Evolutionary conservation across 2,888 invertebrate genomes (phyloP).

Genomic region (Eupithecia insigniata): DNA sequence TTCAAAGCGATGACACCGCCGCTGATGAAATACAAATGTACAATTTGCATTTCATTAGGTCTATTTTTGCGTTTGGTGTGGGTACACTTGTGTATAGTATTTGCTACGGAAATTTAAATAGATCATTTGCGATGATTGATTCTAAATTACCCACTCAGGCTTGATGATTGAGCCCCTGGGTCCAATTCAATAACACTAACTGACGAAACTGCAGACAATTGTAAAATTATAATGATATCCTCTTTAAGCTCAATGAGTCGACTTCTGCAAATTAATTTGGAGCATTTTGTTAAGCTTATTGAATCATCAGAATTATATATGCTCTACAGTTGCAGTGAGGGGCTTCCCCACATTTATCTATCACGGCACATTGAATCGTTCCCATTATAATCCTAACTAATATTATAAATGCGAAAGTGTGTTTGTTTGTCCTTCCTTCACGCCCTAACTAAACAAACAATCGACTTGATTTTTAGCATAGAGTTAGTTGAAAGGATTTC

Average conservation of each 20-base stretch:
- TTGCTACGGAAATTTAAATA: not conserved
- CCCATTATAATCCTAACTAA: too few species aligned
- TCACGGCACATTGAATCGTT: too few species aligned
- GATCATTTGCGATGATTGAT: not conserved
- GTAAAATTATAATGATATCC: not conserved
- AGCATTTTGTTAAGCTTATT: not conserved
- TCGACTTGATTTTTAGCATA: too few species aligned
- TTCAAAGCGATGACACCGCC: too few species aligned
- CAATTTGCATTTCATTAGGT: not conserved
- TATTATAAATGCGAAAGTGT: too few species aligned
- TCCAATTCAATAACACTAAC: constrained; percentile 6
- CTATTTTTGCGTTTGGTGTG: not conserved
- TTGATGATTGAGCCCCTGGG: not conserved
- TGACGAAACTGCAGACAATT: constrained; percentile 2
- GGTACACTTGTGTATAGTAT: not conserved
- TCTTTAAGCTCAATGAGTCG: not conserved
- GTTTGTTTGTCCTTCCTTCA: too few species aligned
- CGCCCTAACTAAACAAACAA: too few species aligned
- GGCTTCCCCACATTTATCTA: not conserved
- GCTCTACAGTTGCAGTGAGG: not conserved
- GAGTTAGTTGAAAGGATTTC: too few species aligned
- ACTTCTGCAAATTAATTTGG: constrained; percentile 1
- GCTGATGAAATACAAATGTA: not conserved
- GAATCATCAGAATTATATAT: too few species aligned
- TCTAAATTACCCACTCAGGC: not conserved